A percentile compares a stretch with the other conserved stretches of the same genome.
These are phyloP conservation scores for Tanypteryx hageni DNA, from an alignment of 2,888 invertebrate species.

Conservation along the genomic window DNA sequence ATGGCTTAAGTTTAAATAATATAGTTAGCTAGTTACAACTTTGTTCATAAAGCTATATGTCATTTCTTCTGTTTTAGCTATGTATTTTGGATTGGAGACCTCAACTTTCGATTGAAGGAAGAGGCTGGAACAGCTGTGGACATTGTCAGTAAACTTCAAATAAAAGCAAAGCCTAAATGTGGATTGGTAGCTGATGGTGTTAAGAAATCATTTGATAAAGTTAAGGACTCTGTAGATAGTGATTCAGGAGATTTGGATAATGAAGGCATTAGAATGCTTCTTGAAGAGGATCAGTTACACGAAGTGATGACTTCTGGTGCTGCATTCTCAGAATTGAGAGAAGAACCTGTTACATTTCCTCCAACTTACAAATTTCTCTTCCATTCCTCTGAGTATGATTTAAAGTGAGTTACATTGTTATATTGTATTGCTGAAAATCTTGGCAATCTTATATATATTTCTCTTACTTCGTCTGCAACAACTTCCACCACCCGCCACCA, in stretches of 20 bases:
- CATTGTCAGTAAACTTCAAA: constrained; percentile 26
- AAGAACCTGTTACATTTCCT: constrained; percentile 85
- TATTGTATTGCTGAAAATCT: background rate
- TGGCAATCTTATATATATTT: too few species aligned
- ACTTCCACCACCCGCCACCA: too few species aligned
- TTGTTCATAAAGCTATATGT: too few species aligned
- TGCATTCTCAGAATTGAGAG: constrained; percentile 90
- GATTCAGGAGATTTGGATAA: constrained; percentile 75
- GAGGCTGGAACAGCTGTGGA: constrained; percentile 75
- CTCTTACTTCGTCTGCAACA: too few species aligned
- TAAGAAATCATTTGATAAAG: constrained; percentile 29
- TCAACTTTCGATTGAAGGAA: constrained; percentile 89
- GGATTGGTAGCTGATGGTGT: background rate
- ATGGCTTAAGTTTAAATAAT: too few species aligned
- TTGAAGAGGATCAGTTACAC: constrained; percentile 87
- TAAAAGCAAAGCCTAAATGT: background rate
- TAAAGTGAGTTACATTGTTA: constrained; percentile 81
- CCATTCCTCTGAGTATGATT: constrained; percentile 85
- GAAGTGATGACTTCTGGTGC: constrained; percentile 84
- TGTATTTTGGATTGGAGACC: constrained; percentile 94
- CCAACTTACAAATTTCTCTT: constrained; percentile 92
- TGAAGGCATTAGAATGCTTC: constrained; percentile 83
- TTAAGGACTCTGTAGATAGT: background rate
- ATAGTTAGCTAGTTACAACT: too few species aligned
- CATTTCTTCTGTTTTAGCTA: constrained; percentile 79